Conservation (phyloP, 2,888 invertebrate species). For the Noctua pronuba region DNA sequence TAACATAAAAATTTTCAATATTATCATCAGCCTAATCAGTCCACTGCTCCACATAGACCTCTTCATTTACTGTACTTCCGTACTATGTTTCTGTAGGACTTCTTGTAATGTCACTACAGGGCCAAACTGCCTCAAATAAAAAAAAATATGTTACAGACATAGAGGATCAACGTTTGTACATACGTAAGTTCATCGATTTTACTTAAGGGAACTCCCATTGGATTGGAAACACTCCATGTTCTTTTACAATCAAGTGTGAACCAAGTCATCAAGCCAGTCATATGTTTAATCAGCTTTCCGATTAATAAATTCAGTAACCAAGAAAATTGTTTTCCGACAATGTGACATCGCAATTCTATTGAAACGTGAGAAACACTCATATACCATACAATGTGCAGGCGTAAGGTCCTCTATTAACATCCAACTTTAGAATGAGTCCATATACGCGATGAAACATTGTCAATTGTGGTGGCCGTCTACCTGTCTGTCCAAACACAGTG, state of each 20-base stretch:
- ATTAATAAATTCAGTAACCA: constrained; percentile 20
- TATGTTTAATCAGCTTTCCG: neutral
- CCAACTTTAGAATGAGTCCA: constrained; percentile 61
- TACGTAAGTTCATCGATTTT: neutral
- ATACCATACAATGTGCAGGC: constrained; percentile 42
- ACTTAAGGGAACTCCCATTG: neutral
- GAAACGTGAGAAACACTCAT: constrained; percentile 37
- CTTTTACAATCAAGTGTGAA: neutral
- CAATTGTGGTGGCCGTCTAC: constrained; percentile 61
- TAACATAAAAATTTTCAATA: neutral
- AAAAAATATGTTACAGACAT: neutral
- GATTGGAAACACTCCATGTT: neutral
- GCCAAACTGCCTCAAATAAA: neutral
- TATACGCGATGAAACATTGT: constrained; percentile 56
- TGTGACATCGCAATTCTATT: constrained; percentile 42
- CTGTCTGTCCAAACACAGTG: constrained; percentile 70
- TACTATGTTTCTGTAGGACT: too few relatives aligned
- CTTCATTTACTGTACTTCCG: neutral
- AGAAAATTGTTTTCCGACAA: constrained; percentile 28
- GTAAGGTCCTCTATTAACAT: constrained; percentile 62
- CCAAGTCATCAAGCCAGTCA: neutral
- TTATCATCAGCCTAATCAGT: neutral
- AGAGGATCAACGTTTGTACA: neutral
- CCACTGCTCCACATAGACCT: neutral
- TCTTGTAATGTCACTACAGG: neutral